phyloP scores from a whole-genome alignment of 2,113 vertebrate species.

The Ploceus nigricollis region DNA sequence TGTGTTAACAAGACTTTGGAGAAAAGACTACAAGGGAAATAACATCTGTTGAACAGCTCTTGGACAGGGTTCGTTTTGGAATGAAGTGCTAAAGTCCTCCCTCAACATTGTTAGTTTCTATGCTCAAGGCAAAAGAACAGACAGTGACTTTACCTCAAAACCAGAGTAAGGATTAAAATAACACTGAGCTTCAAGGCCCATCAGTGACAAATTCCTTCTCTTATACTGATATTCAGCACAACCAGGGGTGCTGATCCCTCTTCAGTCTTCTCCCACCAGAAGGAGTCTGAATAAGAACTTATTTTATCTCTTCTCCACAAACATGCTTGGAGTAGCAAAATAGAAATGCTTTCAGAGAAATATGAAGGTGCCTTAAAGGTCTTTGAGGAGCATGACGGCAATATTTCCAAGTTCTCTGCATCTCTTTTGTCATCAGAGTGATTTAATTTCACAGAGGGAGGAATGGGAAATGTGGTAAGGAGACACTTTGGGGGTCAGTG shows the following conservation, averaged over 20 bases:
- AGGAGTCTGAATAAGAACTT: not conserved
- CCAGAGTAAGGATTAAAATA: not conserved
- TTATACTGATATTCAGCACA: not conserved
- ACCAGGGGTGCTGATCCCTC: not conserved
- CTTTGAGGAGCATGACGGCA: not conserved
- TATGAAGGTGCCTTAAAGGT: not conserved
- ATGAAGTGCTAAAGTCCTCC: not conserved
- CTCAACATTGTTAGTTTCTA: not conserved
- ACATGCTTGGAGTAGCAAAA: not conserved
- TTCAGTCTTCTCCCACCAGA: not conserved
- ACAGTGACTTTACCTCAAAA: not conserved
- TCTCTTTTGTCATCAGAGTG: not conserved
- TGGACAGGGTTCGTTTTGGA: not conserved
- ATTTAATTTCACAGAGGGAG: not conserved
- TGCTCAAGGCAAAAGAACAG: not conserved
- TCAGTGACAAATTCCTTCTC: not conserved
- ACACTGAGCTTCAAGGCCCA: not conserved
- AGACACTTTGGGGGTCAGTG: not conserved
- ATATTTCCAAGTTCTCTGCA: not conserved
- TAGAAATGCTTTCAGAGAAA: not conserved
- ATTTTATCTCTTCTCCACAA: not conserved
- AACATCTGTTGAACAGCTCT: conserved; percentile 23
- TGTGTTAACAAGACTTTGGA: conserved; percentile 33
- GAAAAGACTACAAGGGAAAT: conserved; percentile 38
- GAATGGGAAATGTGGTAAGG: not conserved